A percentile compares a stretch with the other conserved stretches of the same genome.
These are phyloP conservation scores for Melipona bicolor DNA, from an alignment of 2,888 invertebrate genomes.

Conservation along the genomic window DNA sequence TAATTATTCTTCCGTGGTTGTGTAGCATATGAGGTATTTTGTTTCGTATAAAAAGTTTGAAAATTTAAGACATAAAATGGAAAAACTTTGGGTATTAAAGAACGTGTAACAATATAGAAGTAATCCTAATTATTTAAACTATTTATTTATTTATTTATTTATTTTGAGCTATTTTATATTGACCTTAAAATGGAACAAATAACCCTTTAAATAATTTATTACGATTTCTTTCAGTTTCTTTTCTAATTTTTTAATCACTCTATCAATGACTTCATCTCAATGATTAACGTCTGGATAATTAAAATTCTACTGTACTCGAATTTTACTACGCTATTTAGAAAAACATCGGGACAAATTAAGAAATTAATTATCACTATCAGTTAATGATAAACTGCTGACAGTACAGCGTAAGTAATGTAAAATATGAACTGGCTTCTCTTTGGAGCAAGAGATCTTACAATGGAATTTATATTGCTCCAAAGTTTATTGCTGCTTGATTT, in stretches of 20 bases:
- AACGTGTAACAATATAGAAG: no score
- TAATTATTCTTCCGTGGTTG: no score
- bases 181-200: no score
- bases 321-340: neutral
- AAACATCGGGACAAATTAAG: no score
- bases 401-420: neutral
- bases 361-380: neutral
- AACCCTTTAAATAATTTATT: no score
- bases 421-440: neutral
- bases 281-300: neutral
- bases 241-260: neutral
- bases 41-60: no score
- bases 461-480: constrained; percentile 18
- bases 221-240: no score
- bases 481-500: constrained; percentile 39
- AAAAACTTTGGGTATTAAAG: neutral
- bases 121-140: no score
- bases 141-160: no score
- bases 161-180: no score
- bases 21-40: no score
- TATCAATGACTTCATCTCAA: neutral
- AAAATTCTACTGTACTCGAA: neutral
- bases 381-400: neutral
- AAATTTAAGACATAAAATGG: neutral
- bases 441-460: neutral